Conservation (phyloP, 2,797 vertebrate species). For the Ptychadena robeensis region DNA sequence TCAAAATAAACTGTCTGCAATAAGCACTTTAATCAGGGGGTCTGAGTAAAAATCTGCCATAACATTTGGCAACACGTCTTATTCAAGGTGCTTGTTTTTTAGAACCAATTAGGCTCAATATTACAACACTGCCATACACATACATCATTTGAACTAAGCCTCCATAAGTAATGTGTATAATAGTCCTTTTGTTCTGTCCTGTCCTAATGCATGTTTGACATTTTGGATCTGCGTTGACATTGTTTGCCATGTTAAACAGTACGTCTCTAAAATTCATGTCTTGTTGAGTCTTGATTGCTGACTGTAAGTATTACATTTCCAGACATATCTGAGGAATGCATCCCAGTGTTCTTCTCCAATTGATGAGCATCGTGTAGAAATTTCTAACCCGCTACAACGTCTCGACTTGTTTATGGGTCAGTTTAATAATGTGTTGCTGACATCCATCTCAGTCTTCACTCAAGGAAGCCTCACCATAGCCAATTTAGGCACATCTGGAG, state of each 20-base stretch:
- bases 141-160: neutral
- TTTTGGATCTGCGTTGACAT: neutral
- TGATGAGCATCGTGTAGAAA: slow-evolving; percentile 89
- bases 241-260: neutral
- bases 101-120: neutral
- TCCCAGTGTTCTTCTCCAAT: slow-evolving; percentile 84
- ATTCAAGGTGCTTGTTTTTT: neutral
- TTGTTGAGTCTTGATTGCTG: neutral
- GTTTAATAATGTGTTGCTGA: slow-evolving; percentile 86
- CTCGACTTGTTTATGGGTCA: slow-evolving; percentile 90
- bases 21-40: too few relatives aligned
- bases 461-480: slow-evolving; percentile 86
- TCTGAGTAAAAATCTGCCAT: too few relatives aligned
- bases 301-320: slow-evolving; percentile 67
- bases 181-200: neutral
- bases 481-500: slow-evolving; percentile 88
- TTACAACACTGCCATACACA: neutral
- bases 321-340: slow-evolving; percentile 87
- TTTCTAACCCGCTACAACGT: slow-evolving; percentile 86
- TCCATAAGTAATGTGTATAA: neutral
- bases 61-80: too few relatives aligned
- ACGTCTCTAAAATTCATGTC: neutral
- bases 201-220: neutral
- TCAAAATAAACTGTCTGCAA: neutral
- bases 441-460: slow-evolving; percentile 86